Percentiles rank a stretch among this genome's conserved stretches.
Evolutionary conservation across 2,113 vertebrate genomes (phyloP).

Genomic region (Nothoprocta pentlandii): DNA sequence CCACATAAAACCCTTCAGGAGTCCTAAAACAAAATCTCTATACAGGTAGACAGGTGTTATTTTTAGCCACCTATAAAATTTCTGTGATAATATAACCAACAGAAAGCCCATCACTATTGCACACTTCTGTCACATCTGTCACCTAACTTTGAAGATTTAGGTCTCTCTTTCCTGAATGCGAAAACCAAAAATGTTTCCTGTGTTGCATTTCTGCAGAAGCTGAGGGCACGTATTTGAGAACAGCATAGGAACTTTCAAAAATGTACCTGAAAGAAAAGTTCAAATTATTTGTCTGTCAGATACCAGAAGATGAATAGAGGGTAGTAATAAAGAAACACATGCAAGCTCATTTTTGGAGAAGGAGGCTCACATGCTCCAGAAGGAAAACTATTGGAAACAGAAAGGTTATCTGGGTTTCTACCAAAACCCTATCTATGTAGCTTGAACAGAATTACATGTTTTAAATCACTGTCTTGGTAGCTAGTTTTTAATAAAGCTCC

Average conservation of each 20-base stretch:
- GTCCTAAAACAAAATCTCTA: slow-evolving; percentile 22
- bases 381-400: not conserved
- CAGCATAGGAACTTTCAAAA: not conserved
- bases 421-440: not conserved
- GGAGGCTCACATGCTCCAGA: not conserved
- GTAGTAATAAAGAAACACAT: not conserved
- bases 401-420: slow-evolving; percentile 13
- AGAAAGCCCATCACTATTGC: not conserved
- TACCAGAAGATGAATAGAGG: not conserved
- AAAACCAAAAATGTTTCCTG: not conserved
- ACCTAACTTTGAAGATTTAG: not conserved
- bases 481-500: not conserved
- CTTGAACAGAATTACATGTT: slow-evolving; percentile 15
- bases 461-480: slow-evolving; percentile 32
- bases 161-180: not conserved
- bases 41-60: not conserved
- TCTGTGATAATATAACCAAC: not conserved
- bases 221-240: rapidly evolving
- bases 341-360: not conserved
- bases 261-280: not conserved
- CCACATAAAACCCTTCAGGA: slow-evolving; percentile 33
- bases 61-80: slow-evolving; percentile 12
- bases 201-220: not conserved
- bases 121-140: not conserved
- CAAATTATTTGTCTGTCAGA: not conserved